Evolutionary conservation across 2,113 vertebrate genomes (phyloP), one percentile per base, ranked within the genome.

Genomic region (Lota lota): DNA sequence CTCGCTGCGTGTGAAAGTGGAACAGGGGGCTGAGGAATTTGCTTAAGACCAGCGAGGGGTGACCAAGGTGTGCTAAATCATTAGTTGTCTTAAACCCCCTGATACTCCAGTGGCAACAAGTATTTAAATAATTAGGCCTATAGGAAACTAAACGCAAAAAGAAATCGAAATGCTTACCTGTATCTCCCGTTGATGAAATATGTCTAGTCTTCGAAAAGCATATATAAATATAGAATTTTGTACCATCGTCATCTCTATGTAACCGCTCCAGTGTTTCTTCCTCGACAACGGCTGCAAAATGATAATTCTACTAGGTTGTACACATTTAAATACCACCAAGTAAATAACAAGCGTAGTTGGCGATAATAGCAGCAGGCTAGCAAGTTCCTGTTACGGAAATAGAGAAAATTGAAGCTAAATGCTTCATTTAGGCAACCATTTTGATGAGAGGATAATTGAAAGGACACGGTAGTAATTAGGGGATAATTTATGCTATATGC

Each of bases 401-500:
- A 88, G 94, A 95, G 94, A 97, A 95, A 98, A 98, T 96, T 98
- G 96, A 97, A 97, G 98, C 95, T 97, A 98, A 99, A 98, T 95
- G 95, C 96, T 93, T 94, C 95, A 94, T 96, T 98, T 96, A 99
- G 95, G 95, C 95, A 95, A 95, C 94, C 95, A 95, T 98, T 97
- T 97, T 98, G 95, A 98, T 98, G 98, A 99, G 97, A 98, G 97
- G 96, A 98, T 98, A 99, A 98, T 98, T 98, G 96, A 96, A 95
- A 96, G 96, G 95, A 98, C 96, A 96, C 94, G 95, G 94, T 94
- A 95, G 96, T 98, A 99, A 99, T 99, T 99, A 98, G 94, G 94
- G 95, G 95, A 98, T 99, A 98, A 99, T 99, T 98, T 98, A 99
- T 99, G 96, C 97, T 98, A 98, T 98, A 98, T 97, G 95, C 95